phyloP scores from a whole-genome alignment of 2,113 vertebrate genomes.

The Podarcis raffonei region DNA sequence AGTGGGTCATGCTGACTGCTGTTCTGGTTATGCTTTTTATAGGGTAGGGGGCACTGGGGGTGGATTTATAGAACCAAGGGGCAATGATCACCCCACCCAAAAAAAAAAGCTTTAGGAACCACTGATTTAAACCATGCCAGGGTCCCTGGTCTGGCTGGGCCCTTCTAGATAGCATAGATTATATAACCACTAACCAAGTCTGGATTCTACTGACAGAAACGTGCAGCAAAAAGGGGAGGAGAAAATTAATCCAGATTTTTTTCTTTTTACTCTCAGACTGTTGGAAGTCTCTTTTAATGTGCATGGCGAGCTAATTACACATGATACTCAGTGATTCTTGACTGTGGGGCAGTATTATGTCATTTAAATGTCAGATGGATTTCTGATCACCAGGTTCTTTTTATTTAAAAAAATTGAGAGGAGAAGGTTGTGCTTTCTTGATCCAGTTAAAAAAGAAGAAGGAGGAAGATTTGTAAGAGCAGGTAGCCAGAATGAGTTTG shows the following conservation, averaged over 20 bases:
- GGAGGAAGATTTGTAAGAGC: constrained; percentile 41
- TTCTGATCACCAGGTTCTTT: constrained; percentile 50
- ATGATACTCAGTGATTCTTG: constrained; percentile 10
- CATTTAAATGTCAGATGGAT: constrained; percentile 59
- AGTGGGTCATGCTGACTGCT: too few species aligned
- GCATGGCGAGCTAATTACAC: background rate
- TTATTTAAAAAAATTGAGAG: background rate
- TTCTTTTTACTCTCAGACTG: constrained; percentile 25
- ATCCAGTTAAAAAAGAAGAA: background rate
- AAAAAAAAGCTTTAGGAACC: too few species aligned
- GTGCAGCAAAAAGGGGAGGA: background rate
- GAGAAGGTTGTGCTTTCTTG: too few species aligned
- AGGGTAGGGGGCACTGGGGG: too few species aligned
- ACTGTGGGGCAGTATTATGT: constrained; percentile 26
- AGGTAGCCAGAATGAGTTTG: constrained; percentile 51
- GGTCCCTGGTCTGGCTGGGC: background rate
- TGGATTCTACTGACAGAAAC: background rate
- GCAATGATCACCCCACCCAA: too few species aligned
- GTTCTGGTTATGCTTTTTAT: too few species aligned
- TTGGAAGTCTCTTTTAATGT: constrained; percentile 8
- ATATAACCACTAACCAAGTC: constrained; percentile 6
- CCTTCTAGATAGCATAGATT: background rate
- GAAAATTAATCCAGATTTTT: constrained; percentile 11
- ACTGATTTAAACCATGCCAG: background rate
- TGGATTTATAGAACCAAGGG: too few species aligned